Conservation (phyloP, 30 jellyfish, hydroid and myxozoan species). For the Pelagia noctiluca region DNA sequence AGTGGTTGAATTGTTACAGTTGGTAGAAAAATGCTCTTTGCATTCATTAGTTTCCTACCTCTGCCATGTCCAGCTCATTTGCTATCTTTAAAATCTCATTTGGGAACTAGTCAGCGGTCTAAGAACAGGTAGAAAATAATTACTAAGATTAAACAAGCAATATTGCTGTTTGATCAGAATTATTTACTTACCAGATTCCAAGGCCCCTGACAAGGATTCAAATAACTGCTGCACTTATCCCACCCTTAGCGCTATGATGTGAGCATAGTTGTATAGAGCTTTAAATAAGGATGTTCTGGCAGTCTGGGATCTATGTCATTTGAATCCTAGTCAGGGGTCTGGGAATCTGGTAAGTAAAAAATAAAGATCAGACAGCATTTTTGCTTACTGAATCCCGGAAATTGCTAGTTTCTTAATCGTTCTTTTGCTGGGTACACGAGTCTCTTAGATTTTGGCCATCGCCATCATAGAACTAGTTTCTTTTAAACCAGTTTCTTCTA, state of each 20-base stretch:
- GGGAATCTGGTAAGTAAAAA: neutral
- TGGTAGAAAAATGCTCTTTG: too few relatives aligned
- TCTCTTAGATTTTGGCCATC: too few relatives aligned
- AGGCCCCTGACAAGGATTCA: constrained; percentile 6
- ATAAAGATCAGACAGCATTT: neutral
- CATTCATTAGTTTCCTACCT: neutral
- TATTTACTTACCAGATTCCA: neutral
- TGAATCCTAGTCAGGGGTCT: neutral
- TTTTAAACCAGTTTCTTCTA: too few relatives aligned
- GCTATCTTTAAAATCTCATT: neutral
- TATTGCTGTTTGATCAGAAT: neutral
- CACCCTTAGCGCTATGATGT: neutral
- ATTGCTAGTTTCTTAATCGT: too few relatives aligned
- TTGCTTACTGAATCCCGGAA: neutral
- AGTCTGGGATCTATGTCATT: neutral
- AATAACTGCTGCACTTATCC: neutral
- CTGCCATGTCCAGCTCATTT: constrained; percentile 1
- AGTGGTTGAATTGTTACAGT: too few relatives aligned
- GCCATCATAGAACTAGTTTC: too few relatives aligned
- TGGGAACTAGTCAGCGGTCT: neutral
- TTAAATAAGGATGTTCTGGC: neutral
- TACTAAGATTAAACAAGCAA: neutral
- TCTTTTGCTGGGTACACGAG: too few relatives aligned
- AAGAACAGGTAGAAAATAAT: neutral
- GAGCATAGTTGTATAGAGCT: neutral